These are phyloP conservation scores for Xyrauchen texanus DNA, from an alignment of 2,113 vertebrate genomes.

Conservation along the genomic window DNA sequence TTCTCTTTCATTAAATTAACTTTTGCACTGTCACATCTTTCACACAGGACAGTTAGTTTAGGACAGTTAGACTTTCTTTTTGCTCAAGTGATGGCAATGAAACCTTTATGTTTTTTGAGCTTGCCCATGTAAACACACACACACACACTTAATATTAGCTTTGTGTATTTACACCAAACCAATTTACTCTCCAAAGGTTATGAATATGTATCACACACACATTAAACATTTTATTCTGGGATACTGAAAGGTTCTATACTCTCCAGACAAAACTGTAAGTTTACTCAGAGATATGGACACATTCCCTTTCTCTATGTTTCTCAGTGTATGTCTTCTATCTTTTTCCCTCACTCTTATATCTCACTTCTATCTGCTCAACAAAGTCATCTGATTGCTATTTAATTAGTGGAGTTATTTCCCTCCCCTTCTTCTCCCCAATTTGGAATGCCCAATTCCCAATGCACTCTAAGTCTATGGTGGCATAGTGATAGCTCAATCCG, in stretches of 20 bases:
- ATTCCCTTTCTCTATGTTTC: not conserved
- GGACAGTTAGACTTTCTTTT: not conserved
- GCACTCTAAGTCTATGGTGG: too few species aligned
- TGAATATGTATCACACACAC: conserved; percentile 49
- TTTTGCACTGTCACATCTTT: too few species aligned
- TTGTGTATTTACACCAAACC: conserved; percentile 53
- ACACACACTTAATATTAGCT: conserved; percentile 60
- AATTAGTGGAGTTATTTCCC: not conserved
- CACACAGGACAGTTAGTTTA: too few species aligned
- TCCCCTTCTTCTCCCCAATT: too few species aligned
- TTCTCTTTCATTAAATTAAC: too few species aligned
- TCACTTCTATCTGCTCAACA: not conserved
- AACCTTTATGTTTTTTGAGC: conserved; percentile 16
- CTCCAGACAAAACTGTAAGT: not conserved
- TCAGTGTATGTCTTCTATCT: not conserved
- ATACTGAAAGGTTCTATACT: not conserved
- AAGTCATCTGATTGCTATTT: conserved; percentile 8
- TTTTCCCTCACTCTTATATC: not conserved
- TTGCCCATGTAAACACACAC: not conserved
- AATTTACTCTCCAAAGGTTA: conserved; percentile 46
- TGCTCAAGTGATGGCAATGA: not conserved
- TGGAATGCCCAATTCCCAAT: too few species aligned
- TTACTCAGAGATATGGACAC: not conserved
- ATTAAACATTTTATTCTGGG: conserved; percentile 13
- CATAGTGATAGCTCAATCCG: too few species aligned